Base-by-base conservation (phyloP, 2,888 invertebrate species). In the Dicyrtomina minuta region DNA sequence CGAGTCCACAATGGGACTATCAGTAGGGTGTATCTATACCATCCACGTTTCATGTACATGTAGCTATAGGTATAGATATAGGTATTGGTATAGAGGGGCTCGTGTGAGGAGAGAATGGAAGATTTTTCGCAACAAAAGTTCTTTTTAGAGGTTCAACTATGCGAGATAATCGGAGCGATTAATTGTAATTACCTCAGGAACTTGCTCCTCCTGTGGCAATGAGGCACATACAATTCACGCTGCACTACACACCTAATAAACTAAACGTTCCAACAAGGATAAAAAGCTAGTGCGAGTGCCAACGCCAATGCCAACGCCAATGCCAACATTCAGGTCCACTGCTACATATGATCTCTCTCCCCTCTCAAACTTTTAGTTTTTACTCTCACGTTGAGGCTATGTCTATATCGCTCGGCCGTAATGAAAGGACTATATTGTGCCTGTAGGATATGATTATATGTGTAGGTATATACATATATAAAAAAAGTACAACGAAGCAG, bases 131-230 rank as follows among this genome's bases (percentile, higher is more conserved):
- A 46, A 61, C 49, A 61, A 49, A 61, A 49, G 61, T 56, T 59
- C 67, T 66, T 66, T 66, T 66, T 24, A 26, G 27, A 59, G 26
- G 67, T 67, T 67, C 58, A 67, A 67, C 67, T 70, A 39, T 22
- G 39, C 61, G 66, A 70, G 70, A 66, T 70, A 70, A 70, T 66
- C 61, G 66, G 46, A 27, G 61, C 66, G 66, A 70, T 70, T 70
- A 70, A 62, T 66, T 62, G 66, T 70, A 70, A 66, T 66, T 66
- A 66, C 70, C 70, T 61, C 43, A 26, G 49, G 33, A 53, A 41
- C 56, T 62, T 56, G 26, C 62, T 49, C 49, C 60, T 44, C 20
- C 26, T 44, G 26, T 61, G 61, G 61, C 61, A 61, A 61, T 61
- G 61, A 61, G 49, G 61, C 61, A 17, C 61, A 13, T 61, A 49